Evolutionary conservation across 2,888 invertebrate genomes (phyloP), one percentile per base, ranked within the genome.

Genomic region (Melanargia galathea): DNA sequence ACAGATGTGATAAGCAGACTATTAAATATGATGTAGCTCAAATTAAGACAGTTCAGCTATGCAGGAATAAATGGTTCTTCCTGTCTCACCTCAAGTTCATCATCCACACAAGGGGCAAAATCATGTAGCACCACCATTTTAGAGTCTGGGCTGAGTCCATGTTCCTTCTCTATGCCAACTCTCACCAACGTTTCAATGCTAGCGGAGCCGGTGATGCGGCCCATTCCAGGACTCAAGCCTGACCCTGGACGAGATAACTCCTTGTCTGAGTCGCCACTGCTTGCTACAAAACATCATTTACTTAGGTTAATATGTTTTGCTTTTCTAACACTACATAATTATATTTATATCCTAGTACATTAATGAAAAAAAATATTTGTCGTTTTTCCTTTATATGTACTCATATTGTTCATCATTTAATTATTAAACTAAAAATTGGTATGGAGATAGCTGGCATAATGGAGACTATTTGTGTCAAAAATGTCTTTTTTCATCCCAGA

Each of bases 101-200:
- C 98, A 81, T 98, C 97, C 1, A 98, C 98, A 81, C 98, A 98
- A 0, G 98, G 98, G 13, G 96, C 96, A 82, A 98, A 98, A 82
- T 98, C 98, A 82, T 98, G 97, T 10, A 98, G 90, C 40, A 98
- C 97, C 66, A 98, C 96, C 97, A 98, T 97, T 92, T 97, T 97
- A 56, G 97, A 97, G 80, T 97, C 97, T 0, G 97, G 97, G 68
- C 97, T 97, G 7, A 97, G 90, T 0, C 97, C 97, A 86, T 97
- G 96, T 84, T 97, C 97, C 78, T 98, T 98, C 81, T 97, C 97
- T 65, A 98, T 96, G 16, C 98, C 98, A 26, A 97, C 97, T 74
- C 97, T 90, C 1, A 97, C 97, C 35, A 97, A 87, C 0, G 97
- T 97, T 83, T 97, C 97, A 68, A 98, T 97, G 78, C 97, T 97